Evolutionary conservation across 2,797 vertebrate species (phyloP).

Genomic region (Pangasius djambal): DNA sequence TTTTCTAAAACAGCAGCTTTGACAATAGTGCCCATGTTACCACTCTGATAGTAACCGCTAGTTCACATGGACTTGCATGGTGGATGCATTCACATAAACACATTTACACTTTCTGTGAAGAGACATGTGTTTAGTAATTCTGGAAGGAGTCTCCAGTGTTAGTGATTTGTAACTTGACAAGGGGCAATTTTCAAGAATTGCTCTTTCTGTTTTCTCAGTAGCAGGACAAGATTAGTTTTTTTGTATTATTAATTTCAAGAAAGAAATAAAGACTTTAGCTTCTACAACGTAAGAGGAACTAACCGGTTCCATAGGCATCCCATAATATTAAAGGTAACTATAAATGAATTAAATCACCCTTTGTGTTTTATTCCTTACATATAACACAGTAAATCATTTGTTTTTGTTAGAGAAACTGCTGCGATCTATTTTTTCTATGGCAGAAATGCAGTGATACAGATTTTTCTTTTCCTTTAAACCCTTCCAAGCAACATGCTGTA

Average conservation of each 20-base stretch:
- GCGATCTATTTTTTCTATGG: background rate
- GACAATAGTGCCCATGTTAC: background rate
- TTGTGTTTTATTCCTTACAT: background rate
- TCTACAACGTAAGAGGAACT: background rate
- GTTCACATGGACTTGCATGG: no score
- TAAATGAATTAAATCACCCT: background rate
- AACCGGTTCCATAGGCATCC: background rate
- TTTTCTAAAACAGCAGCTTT: no score
- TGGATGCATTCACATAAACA: no score
- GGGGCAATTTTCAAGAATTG: background rate
- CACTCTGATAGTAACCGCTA: background rate
- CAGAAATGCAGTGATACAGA: background rate
- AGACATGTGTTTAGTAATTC: no score
- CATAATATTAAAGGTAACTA: background rate
- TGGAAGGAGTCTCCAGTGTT: background rate
- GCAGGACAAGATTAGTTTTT: background rate
- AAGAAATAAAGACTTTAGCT: background rate
- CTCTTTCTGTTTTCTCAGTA: background rate
- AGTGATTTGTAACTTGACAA: background rate
- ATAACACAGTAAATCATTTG: background rate
- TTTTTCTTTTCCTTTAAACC: background rate
- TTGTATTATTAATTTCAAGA: background rate
- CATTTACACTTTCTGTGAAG: background rate
- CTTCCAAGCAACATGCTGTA: background rate
- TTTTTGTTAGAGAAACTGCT: background rate